Base-by-base conservation (phyloP, 2,888 invertebrate species). In the Parascotia fuliginaria region DNA sequence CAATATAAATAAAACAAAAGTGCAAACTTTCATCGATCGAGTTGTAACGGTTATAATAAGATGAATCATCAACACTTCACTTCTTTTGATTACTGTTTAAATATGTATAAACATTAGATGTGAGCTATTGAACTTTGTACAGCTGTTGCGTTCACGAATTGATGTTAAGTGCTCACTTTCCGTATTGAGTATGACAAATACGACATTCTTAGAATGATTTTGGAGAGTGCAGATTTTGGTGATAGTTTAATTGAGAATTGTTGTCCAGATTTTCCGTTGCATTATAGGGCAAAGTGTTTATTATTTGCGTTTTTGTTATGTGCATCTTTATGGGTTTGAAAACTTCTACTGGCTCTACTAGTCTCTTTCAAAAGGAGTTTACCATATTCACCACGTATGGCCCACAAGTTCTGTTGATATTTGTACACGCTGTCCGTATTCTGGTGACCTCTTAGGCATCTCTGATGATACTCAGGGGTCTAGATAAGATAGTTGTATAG, bases 11-110 rank as follows among this genome's bases (percentile, higher is more conserved):
- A 63, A 61, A 67, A 63, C 53, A 49, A 56, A 61, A 50, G 53
- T 59, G 42, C 66, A 72, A 79, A 79, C 81, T 82, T 83, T 83
- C 81, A 62, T 75, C 77, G 81, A 66, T 79, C 78, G 64, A 79
- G 73, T 80, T 73, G 70, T 75, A 81, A 81, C 76, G 73, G 76
- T 76, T 75, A 73, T 65, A 68, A 70, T 68, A 73, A 70, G 63
- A 77, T 83, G 85, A 84, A 73, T 85, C 84, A 86, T 68, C 64
- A 49, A 58, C 38, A 53, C 53, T 55, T 59, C 59, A 56, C 53
- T 62, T 73, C 72, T 73, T 75, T 69, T 64, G 63, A n/a, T n/a
- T 52, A 54, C 53, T 64, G 61, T 48, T 71, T n/a, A n/a, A n/a
- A n/a, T n/a, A n/a, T n/a, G n/a, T n/a, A n/a, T n/a, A n/a, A 51